A percentile compares a stretch with the other conserved stretches of the same genome.
phyloP scores from a whole-genome alignment of 2,797 vertebrate species.

The Bovichtus variegatus region DNA sequence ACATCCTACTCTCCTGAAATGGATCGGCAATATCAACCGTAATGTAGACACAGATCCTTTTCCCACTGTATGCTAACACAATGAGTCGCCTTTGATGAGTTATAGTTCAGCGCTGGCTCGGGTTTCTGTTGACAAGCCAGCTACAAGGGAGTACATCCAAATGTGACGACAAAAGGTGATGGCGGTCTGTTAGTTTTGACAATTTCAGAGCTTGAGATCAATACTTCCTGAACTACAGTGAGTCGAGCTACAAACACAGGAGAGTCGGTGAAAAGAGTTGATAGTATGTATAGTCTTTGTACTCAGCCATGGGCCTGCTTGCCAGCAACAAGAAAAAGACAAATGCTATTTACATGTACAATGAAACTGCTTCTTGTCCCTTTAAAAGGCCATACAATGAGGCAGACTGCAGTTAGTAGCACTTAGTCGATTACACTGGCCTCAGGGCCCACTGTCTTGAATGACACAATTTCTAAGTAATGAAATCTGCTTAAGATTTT shows the following conservation, averaged over 20 bases:
- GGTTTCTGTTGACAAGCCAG: conserved; percentile 71
- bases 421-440: conserved; percentile 9
- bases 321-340: conserved; percentile 7
- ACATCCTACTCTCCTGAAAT: conserved; percentile 76
- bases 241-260: conserved; percentile 27
- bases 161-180: conserved; percentile 24
- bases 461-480: background rate
- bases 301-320: background rate
- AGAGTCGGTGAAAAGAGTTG: background rate
- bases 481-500: conserved; percentile 6
- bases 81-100: conserved; percentile 77
- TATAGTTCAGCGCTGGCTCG: conserved; percentile 60
- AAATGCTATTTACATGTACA: background rate
- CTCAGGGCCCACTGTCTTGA: conserved; percentile 7
- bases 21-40: conserved; percentile 76
- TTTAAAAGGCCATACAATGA: conserved; percentile 3
- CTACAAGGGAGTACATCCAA: conserved; percentile 34
- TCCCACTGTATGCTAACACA: conserved; percentile 69
- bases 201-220: conserved; percentile 22
- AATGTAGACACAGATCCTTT: conserved; percentile 70
- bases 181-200: conserved; percentile 16
- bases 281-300: conserved; percentile 11
- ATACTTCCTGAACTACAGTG: conserved; percentile 16
- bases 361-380: background rate
- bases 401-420: background rate